Evolutionary conservation across 2,797 vertebrate species (phyloP), one percentile per base, ranked within the genome.

Genomic region (Holocentrus rufus): DNA sequence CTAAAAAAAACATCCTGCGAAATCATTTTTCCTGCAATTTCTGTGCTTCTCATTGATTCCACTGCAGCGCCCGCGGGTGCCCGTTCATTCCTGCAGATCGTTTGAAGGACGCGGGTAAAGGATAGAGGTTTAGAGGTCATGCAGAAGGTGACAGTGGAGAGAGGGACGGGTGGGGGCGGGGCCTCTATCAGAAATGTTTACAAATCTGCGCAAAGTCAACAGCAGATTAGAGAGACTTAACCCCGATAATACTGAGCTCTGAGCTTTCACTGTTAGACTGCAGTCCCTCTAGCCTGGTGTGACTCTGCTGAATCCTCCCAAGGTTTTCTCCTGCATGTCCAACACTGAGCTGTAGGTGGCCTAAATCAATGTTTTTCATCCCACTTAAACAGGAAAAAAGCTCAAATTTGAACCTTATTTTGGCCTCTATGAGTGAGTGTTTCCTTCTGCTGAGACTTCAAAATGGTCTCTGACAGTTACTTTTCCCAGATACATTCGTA

Each of bases 151-250:
- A 44, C 64, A 49, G 3, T n/a, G 31, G 31, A 7, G 44, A 39
- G 34, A 39, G 30, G 56, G 39, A 18, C 46, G 55, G 20, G 25
- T 1, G 50, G 15, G 66, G 68, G 74, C 5, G 49, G 55, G 64
- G 75, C 64, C 27, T 83, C 49, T 31, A 57, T 52, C 42, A 44
- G 44, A 63, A 74, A 76, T 68, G 69, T 84, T 83, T 79, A 75
- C 82, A 88, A 89, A 88, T 90, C 83, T 66, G 52, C 77, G 81
- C 71, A 77, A 79, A 79, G 90, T 88, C 87, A 87, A 78, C 65
- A 76, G 62, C 72, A 85, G 88, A 90, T 92, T 92, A 93, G 55
- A 54, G 57, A 49, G 80, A 84, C 55, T 87, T 90, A 84, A 83
- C 83, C 74, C 69, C 58, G 74, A 59, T 85, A 83, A 88, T 74